Evolutionary conservation across 2,888 invertebrate genomes (phyloP).

Genomic region (Volucella inflata): DNA sequence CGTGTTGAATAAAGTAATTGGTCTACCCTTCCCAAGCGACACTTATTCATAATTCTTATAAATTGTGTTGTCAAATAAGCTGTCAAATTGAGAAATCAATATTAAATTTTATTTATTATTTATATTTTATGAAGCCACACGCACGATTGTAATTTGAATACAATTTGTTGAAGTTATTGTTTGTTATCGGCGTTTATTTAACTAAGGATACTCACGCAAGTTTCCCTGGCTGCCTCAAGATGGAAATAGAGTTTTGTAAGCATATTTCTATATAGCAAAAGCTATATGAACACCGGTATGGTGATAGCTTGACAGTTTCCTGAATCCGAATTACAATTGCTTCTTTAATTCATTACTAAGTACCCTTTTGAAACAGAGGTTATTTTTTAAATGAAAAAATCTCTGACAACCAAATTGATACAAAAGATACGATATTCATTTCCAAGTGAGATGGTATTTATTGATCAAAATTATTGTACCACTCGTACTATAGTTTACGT

Average conservation of each 20-base stretch:
- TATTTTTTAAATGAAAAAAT: no score
- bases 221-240: background rate
- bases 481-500: constrained; percentile 30
- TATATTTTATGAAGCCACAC: constrained; percentile 2
- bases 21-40: background rate
- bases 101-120: no score
- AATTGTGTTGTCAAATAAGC: constrained; percentile 57
- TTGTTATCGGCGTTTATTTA: constrained; percentile 45
- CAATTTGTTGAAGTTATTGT: constrained; percentile 42
- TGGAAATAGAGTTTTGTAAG: background rate
- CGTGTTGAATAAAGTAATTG: constrained; percentile 4
- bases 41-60: constrained; percentile 18
- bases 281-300: background rate
- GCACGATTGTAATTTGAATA: constrained; percentile 51
- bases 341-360: no score
- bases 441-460: background rate
- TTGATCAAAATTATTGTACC: background rate
- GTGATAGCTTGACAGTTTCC: background rate
- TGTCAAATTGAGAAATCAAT: constrained; percentile 63
- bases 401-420: background rate
- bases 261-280: background rate
- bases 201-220: constrained; percentile 48
- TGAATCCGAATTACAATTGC: background rate
- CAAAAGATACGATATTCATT: no score
- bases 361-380: no score